A percentile compares a stretch with the other conserved stretches of the same genome.
Evolutionary conservation across 2,888 invertebrate genomes (phyloP).

Genomic region (Amiota mariae): DNA sequence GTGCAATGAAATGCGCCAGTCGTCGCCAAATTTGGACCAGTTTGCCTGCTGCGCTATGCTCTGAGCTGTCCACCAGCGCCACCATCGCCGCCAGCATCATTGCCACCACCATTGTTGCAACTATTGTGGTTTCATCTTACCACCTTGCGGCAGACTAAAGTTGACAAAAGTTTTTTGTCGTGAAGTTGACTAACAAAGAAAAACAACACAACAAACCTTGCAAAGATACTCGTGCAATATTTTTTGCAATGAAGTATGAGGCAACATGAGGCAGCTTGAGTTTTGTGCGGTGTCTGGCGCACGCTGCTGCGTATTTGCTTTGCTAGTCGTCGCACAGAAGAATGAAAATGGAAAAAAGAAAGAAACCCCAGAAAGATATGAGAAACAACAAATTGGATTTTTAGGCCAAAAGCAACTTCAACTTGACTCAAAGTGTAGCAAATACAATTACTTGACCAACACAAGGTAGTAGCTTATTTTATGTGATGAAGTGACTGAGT

Average conservation of each 20-base stretch:
- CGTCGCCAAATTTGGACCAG: neutral
- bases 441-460: too few relatives aligned
- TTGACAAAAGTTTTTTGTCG: constrained; percentile 25
- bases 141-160: constrained; percentile 23
- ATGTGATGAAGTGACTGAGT: too few relatives aligned
- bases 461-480: too few relatives aligned
- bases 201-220: neutral
- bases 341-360: neutral
- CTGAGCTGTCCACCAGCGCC: constrained; percentile 23
- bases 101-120: neutral
- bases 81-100: constrained; percentile 3
- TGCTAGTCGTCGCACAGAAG: neutral
- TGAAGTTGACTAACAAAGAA: too few relatives aligned
- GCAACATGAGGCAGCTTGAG: constrained; percentile 8
- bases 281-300: constrained; percentile 2
- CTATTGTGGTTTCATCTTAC: neutral
- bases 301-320: constrained; percentile 24
- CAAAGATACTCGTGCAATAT: neutral
- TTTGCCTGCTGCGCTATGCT: constrained; percentile 8
- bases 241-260: neutral
- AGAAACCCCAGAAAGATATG: neutral
- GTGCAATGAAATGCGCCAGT: neutral
- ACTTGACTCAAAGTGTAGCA: constrained; percentile 10
- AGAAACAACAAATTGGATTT: constrained; percentile 23
- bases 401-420: constrained; percentile 25